Percentiles rank a stretch among this genome's conserved stretches.
These are phyloP conservation scores for Tenebrio molitor DNA, from an alignment of 1,140 invertebrate species.

Conservation along the genomic window DNA sequence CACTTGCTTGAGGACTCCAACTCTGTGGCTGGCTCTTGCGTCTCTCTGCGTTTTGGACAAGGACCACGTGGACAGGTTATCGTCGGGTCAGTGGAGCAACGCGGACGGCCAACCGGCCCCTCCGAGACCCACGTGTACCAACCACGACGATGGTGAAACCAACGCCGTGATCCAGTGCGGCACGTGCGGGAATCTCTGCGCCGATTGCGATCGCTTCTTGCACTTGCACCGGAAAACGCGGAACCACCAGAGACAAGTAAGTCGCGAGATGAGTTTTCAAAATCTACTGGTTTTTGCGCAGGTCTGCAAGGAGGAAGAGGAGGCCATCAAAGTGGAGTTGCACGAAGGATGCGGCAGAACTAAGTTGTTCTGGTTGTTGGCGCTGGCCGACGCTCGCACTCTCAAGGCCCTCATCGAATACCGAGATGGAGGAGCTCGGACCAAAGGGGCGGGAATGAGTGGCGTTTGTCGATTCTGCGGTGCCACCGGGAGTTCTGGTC, in stretches of 20 bases:
- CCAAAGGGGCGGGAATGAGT: slow-evolving; percentile 68
- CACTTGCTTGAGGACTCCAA: slow-evolving; percentile 85
- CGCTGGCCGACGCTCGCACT: slow-evolving; percentile 92
- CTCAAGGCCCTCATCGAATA: slow-evolving; percentile 96
- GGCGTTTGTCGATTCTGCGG: slow-evolving; percentile 95
- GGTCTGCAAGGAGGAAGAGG: slow-evolving; percentile 96
- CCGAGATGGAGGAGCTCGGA: slow-evolving; percentile 77
- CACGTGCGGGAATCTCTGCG: slow-evolving; percentile 92
- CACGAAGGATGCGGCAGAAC: slow-evolving; percentile 96
- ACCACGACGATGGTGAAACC: slow-evolving; percentile 97
- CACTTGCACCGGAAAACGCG: slow-evolving; percentile 92
- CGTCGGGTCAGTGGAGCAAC: slow-evolving; percentile 75
- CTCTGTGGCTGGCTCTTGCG: slow-evolving; percentile 93
- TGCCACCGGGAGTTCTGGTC: slow-evolving; percentile 83
- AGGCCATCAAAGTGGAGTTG: slow-evolving; percentile 92
- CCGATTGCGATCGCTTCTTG: slow-evolving; percentile 95
- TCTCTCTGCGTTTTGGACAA: slow-evolving; percentile 93
- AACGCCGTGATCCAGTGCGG: slow-evolving; percentile 94
- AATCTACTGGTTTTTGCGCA: slow-evolving; percentile 55
- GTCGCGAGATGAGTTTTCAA: not conserved
- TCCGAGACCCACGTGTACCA: slow-evolving; percentile 87
- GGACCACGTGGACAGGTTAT: slow-evolving; percentile 87
- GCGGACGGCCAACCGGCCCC: slow-evolving; percentile 72
- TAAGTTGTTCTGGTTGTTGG: slow-evolving; percentile 95
- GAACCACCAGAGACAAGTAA: slow-evolving; percentile 88